Evolutionary conservation across 2,797 vertebrate genomes (phyloP).

Genomic region (Urosaurus nigricauda): DNA sequence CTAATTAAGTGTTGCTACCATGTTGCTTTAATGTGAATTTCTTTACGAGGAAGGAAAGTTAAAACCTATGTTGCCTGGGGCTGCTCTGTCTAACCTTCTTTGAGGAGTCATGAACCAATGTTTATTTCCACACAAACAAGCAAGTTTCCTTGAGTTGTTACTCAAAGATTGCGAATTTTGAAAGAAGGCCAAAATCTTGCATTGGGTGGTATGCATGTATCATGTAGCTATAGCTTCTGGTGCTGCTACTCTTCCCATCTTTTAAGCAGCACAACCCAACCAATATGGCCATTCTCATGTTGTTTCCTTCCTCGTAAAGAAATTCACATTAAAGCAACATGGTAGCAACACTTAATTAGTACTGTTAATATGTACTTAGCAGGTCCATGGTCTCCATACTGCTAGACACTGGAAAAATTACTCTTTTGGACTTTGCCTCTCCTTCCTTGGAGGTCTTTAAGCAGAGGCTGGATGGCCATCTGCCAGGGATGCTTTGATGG

Average conservation of each 20-base stretch:
- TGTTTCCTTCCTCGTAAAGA: slow-evolving; percentile 2
- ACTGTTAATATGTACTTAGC: background rate
- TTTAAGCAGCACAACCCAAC: too few species aligned
- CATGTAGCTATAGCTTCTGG: too few species aligned
- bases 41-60: slow-evolving; percentile 2
- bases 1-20: background rate
- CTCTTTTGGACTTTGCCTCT: too few species aligned
- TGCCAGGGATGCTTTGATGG: too few species aligned
- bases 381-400: background rate
- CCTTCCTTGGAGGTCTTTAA: too few species aligned
- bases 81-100: background rate
- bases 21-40: slow-evolving; percentile 4
- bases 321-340: slow-evolving; percentile 8
- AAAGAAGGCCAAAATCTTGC: background rate
- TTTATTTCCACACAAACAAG: slow-evolving; percentile 13
- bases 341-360: background rate
- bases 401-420: background rate
- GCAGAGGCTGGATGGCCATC: too few species aligned
- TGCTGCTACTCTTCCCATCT: too few species aligned
- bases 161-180: background rate
- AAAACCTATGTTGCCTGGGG: background rate
- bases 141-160: background rate
- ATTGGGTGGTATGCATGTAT: too few species aligned
- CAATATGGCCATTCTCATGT: too few species aligned
- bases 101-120: background rate